Percentiles rank a stretch among this genome's conserved stretches.
These are phyloP conservation scores for Theonella swinhoei DNA, from an alignment of 37 sponge, comb jelly and placozoan species.

Conservation along the genomic window DNA sequence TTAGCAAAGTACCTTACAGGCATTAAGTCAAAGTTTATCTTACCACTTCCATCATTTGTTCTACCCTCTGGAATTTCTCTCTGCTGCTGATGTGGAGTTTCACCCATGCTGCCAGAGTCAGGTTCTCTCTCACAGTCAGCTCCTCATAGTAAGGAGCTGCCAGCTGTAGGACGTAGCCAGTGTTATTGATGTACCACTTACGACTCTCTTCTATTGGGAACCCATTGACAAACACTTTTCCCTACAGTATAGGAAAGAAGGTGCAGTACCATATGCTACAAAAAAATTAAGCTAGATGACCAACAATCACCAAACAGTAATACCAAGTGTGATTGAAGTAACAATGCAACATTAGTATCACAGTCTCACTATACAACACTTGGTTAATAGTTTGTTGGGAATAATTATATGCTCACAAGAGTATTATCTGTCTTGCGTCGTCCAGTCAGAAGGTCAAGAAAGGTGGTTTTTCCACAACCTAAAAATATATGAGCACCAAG, in stretches of 20 bases:
- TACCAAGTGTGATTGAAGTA: too few species aligned
- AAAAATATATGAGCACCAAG: too few species aligned
- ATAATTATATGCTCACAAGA: constrained; percentile 12
- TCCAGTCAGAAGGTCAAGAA: constrained; percentile 76
- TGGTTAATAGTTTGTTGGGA: not conserved
- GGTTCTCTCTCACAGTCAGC: constrained; percentile 76
- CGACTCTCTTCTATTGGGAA: constrained; percentile 25
- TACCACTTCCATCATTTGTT: constrained; percentile 64
- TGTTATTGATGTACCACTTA: constrained; percentile 63
- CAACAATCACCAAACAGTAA: too few species aligned
- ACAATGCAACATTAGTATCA: not conserved
- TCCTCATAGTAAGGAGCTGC: constrained; percentile 71
- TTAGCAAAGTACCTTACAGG: not conserved
- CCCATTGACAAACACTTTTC: constrained; percentile 60
- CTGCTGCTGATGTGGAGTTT: constrained; percentile 20
- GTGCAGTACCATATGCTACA: not conserved
- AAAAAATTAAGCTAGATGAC: not conserved
- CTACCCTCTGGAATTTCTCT: constrained; percentile 47
- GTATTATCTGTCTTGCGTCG: constrained; percentile 36
- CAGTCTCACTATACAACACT: too few species aligned
- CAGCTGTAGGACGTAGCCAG: constrained; percentile 75
- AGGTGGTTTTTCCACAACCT: constrained; percentile 85
- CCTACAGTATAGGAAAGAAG: constrained; percentile 9
- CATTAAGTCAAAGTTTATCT: not conserved
- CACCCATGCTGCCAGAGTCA: constrained; percentile 66